Evolutionary conservation across 2,888 invertebrate species (phyloP), one percentile per base, ranked within the genome.

Genomic region (Melolontha melolontha): DNA sequence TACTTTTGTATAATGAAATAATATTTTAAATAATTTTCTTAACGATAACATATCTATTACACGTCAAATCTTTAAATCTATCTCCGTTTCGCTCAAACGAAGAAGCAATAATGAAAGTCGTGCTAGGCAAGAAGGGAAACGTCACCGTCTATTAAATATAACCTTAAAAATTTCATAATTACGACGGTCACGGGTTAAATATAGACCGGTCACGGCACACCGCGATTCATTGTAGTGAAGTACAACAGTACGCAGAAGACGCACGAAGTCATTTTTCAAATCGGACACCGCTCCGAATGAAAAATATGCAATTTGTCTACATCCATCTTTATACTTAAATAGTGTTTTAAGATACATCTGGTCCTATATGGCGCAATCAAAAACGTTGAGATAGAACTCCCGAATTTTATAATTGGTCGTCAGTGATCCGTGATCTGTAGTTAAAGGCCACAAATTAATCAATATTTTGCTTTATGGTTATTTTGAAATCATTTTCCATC

Each of bases 201-300:
- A 72, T 69, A 70, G 72, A 69, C 44, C 68, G 72, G 73, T 72
- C 71, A 65, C 64, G 68, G 64, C 67, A 69, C 55, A 59, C 57
- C 59, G 71, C 72, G 72, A 74, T 72, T 65, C 73, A 72, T 74
- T 69, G 66, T 71, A 71, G 68, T 55, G 72, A 74, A 74, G 72
- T 68, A 74, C 72, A 59, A 44, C 59, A 12, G 29, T 59, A 70
- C 71, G 73, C 71, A 68, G 68, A 68, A 67, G 59, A 67, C 69
- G 70, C 72, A 71, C 72, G 71, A 74, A 71, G 67, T 62, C 63
- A 72, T 72, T 69, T 69, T 70, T 74, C 71, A 72, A 44, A 59
- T 59, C 59, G 44, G 59, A 59, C 44, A 44, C 59, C 44, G 44
- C 70, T 72, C 41, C 51, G 34, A 14, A 17, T 49, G 64, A 17